These are phyloP conservation scores for Buphagus erythrorhynchus DNA, from an alignment of 2,797 vertebrate genomes.

Conservation along the genomic window DNA sequence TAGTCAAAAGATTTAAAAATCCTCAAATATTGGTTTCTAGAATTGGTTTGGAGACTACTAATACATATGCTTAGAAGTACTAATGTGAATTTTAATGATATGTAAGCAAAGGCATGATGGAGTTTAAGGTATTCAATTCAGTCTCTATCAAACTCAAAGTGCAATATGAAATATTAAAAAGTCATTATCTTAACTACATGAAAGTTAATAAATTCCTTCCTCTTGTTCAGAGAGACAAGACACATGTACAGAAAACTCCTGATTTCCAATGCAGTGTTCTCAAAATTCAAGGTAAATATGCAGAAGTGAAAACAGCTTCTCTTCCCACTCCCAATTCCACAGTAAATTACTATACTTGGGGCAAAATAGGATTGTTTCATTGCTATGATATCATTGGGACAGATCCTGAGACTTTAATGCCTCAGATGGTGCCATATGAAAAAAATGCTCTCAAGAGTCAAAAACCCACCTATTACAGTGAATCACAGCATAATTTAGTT, in stretches of 20 bases:
- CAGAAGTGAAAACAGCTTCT: background rate
- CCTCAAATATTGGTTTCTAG: background rate
- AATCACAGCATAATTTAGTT: background rate
- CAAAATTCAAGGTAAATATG: background rate
- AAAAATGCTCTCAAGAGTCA: background rate
- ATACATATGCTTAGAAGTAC: background rate
- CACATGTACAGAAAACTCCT: background rate
- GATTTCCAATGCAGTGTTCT: background rate
- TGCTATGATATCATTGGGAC: background rate
- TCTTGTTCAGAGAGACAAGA: background rate
- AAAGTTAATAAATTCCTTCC: background rate
- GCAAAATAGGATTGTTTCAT: background rate
- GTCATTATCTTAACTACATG: background rate
- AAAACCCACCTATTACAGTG: background rate
- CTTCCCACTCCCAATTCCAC: background rate
- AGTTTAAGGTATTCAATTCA: background rate
- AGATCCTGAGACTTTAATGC: background rate
- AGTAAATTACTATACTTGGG: background rate
- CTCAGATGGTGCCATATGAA: background rate
- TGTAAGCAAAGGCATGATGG: background rate
- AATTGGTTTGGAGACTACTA: background rate
- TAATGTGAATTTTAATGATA: background rate
- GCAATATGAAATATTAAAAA: background rate
- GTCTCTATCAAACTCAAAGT: background rate
- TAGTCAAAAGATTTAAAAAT: background rate